phyloP scores from a whole-genome alignment of 2,113 vertebrate genomes.

The Aramus guarauna region DNA sequence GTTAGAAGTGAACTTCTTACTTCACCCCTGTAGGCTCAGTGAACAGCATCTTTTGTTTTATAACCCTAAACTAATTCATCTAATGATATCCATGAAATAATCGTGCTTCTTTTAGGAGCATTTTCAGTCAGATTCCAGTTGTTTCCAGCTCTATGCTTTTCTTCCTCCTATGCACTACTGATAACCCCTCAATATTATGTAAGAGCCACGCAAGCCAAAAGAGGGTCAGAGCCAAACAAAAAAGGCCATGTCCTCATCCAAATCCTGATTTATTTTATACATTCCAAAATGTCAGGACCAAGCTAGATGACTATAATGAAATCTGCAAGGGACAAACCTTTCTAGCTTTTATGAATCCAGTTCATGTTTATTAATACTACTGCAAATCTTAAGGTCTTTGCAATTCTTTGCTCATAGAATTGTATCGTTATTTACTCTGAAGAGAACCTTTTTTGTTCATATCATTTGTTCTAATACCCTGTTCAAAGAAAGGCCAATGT shows the following conservation, averaged over 20 bases:
- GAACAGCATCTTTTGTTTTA: constrained; percentile 24
- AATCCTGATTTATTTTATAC: neutral
- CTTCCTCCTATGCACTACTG: neutral
- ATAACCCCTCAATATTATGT: neutral
- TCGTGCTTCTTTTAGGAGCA: neutral
- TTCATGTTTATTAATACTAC: neutral
- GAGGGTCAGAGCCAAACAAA: neutral
- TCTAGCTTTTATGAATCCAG: neutral
- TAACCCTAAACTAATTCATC: neutral
- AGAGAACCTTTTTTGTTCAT: neutral
- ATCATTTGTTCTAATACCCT: neutral
- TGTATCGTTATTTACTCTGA: neutral
- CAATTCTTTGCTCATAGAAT: neutral
- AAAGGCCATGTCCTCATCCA: neutral
- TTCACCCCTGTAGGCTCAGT: neutral
- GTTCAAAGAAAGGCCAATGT: neutral
- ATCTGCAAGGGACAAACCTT: neutral
- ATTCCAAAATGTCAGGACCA: neutral
- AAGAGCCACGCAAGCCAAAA: neutral
- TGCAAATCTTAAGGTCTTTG: neutral
- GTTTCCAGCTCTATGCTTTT: neutral
- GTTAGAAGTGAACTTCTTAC: neutral
- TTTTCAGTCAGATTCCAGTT: neutral
- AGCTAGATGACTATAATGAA: neutral
- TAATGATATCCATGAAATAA: constrained; percentile 23